These are phyloP conservation scores for Microtus ochrogaster DNA, from an alignment of 2,113 vertebrate species.

Conservation along the genomic window DNA sequence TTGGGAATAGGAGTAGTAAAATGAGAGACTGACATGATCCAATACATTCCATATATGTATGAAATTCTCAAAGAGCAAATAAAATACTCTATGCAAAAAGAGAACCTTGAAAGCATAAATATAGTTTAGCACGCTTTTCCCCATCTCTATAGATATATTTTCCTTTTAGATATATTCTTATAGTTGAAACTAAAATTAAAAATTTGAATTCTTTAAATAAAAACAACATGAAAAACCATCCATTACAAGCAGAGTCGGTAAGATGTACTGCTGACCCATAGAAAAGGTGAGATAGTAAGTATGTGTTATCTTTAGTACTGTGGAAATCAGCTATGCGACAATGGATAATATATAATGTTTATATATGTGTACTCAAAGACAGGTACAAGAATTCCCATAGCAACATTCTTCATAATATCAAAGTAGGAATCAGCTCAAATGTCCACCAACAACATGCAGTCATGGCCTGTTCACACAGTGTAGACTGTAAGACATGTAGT, in stretches of 20 bases:
- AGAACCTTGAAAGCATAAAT: not conserved
- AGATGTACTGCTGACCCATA: not conserved
- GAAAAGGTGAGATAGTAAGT: not conserved
- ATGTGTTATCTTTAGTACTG: not conserved
- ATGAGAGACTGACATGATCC: not conserved
- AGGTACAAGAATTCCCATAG: constrained; percentile 6
- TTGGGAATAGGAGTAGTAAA: not conserved
- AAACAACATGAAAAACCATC: not conserved
- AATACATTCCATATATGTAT: not conserved
- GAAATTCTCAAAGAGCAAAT: not conserved
- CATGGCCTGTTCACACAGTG: not conserved
- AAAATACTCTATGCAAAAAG: not conserved
- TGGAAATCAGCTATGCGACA: not conserved
- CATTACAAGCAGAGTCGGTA: not conserved
- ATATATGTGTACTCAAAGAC: not conserved
- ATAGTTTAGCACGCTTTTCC: not conserved
- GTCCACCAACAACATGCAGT: not conserved
- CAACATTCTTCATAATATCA: not conserved
- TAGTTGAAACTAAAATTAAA: not conserved
- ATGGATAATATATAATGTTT: not conserved
- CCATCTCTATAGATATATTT: not conserved
- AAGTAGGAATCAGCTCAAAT: constrained; percentile 34
- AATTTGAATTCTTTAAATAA: not conserved
- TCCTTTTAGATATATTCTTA: not conserved
- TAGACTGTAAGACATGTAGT: not conserved